Percentiles rank a stretch among this genome's conserved stretches.
Conservation (phyloP, 2,113 vertebrate genomes). For the Actinemys pallida region DNA sequence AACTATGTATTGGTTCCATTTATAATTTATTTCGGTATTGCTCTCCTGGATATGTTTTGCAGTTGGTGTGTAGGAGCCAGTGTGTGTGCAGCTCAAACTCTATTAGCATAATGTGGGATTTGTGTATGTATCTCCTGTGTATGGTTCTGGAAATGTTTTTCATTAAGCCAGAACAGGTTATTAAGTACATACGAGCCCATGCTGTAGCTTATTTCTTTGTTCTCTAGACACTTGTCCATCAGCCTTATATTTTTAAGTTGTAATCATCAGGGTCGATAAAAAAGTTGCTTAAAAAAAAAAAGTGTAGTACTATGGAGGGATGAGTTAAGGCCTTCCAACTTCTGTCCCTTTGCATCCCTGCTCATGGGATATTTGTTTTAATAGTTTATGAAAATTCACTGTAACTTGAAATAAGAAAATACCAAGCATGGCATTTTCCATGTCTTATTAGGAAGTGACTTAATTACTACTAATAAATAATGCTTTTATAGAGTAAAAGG, state of each 20-base stretch:
- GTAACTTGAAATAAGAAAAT: background rate
- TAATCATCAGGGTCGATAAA: background rate
- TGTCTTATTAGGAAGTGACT: background rate
- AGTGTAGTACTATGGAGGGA: background rate
- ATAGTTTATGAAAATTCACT: background rate
- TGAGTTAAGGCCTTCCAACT: background rate
- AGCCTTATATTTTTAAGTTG: background rate
- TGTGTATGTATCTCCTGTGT: background rate
- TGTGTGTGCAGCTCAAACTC: background rate
- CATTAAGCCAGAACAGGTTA: background rate
- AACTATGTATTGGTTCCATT: background rate
- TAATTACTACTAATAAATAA: background rate
- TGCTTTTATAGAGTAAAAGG: background rate
- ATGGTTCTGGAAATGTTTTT: background rate
- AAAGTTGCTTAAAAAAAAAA: background rate
- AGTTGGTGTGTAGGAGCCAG: background rate
- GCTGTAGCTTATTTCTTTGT: background rate
- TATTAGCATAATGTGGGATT: background rate
- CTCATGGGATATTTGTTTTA: background rate
- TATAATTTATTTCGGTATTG: background rate
- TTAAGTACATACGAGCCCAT: background rate
- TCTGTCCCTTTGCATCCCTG: background rate
- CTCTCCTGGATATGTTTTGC: background rate
- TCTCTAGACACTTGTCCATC: background rate
- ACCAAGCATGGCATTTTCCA: background rate